These are phyloP conservation scores for Urocitellus parryii DNA, from an alignment of 2,113 vertebrate species.

Conservation along the genomic window DNA sequence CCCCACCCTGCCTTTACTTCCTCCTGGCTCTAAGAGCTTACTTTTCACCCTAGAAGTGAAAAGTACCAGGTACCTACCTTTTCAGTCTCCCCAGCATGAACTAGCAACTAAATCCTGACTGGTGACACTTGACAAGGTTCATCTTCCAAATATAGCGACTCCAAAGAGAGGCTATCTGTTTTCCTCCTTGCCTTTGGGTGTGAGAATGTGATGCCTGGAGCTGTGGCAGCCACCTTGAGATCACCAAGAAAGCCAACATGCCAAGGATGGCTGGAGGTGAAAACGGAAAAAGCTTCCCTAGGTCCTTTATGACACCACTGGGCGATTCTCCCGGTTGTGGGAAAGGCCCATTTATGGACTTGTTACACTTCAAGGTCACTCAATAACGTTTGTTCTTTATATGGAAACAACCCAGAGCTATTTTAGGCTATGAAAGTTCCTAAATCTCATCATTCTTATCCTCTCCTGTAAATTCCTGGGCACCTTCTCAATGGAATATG, in stretches of 20 bases:
- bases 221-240: background rate
- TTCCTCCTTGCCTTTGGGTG: background rate
- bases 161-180: background rate
- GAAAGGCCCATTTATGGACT: background rate
- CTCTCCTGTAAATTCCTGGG: background rate
- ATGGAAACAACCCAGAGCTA: background rate
- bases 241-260: background rate
- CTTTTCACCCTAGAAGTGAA: background rate
- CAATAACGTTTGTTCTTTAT: background rate
- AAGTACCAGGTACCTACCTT: background rate
- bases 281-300: fast-evolving
- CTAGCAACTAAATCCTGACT: background rate
- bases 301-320: background rate
- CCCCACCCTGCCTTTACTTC: background rate
- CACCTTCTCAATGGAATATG: background rate
- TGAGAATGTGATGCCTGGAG: background rate
- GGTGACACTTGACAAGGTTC: background rate
- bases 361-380: background rate
- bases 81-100: background rate
- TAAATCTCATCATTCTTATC: background rate
- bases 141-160: background rate
- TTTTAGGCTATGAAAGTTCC: background rate
- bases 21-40: background rate
- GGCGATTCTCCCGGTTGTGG: background rate
- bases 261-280: background rate